These are phyloP conservation scores for Isoperla grammatica DNA, from an alignment of 2,888 invertebrate genomes.

Conservation along the genomic window DNA sequence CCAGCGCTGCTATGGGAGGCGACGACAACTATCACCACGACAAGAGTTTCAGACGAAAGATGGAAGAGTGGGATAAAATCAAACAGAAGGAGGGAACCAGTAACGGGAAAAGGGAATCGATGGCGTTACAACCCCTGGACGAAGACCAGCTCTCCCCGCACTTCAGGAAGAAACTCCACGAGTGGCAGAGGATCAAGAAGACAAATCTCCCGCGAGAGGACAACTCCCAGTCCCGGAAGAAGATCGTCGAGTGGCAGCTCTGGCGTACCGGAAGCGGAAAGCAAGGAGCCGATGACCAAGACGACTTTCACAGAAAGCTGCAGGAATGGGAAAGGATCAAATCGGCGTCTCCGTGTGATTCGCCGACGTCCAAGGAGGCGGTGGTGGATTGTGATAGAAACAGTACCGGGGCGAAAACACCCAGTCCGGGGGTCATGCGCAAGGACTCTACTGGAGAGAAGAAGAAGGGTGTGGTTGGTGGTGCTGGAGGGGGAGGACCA, in stretches of 20 bases:
- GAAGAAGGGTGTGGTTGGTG: conserved; percentile 34
- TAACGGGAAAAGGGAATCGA: conserved; percentile 4
- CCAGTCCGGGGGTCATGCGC: conserved; percentile 40
- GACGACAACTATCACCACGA: conserved; percentile 36
- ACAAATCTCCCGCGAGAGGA: conserved; percentile 34
- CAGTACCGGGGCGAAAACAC: conserved; percentile 41
- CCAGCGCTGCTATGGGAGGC: conserved; percentile 1
- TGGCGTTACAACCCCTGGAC: conserved; percentile 32
- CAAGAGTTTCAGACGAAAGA: conserved; percentile 44
- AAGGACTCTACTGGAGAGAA: conserved; percentile 36
- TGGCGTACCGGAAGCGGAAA: conserved; percentile 28
- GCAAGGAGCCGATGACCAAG: conserved; percentile 37
- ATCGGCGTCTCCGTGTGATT: conserved; percentile 53
- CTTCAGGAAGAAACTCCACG: conserved; percentile 75
- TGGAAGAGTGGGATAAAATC: conserved; percentile 50
- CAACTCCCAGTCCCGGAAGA: conserved; percentile 40
- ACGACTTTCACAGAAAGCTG: conserved; percentile 42
- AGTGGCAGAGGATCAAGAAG: conserved; percentile 75
- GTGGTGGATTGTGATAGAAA: conserved; percentile 14
- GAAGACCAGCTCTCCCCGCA: conserved; percentile 72
- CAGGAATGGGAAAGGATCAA: conserved; percentile 79
- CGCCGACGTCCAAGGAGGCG: conserved; percentile 38
- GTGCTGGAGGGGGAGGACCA: conserved; percentile 38
- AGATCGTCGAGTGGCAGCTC: conserved; percentile 51
- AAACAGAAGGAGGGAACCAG: conserved; percentile 32